Conservation (phyloP, 2,797 vertebrate genomes). For the Enteromius paludinosus region DNA sequence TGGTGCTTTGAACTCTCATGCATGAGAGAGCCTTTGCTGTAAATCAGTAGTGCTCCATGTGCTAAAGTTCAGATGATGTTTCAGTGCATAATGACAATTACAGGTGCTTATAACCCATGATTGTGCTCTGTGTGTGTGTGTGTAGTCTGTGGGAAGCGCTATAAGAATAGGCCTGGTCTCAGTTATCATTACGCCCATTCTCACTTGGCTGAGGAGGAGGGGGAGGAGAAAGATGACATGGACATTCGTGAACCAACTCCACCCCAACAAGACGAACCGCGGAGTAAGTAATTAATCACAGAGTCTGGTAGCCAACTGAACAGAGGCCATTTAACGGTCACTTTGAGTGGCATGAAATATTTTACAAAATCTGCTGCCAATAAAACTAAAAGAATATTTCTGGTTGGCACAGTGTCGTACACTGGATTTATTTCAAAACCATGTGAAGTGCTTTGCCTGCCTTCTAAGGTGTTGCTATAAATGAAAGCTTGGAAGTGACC, state of each 20-base stretch:
- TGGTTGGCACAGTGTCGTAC: not conserved
- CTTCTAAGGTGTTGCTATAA: conserved; percentile 3
- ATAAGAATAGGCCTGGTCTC: conserved; percentile 95
- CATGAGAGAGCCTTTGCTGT: not conserved
- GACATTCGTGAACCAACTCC: conserved; percentile 83
- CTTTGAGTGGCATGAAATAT: not conserved
- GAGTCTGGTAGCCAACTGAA: not conserved
- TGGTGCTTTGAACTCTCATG: not conserved
- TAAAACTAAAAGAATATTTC: conserved; percentile 3
- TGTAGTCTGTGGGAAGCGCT: conserved; percentile 93
- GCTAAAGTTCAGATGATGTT: conserved; percentile 9
- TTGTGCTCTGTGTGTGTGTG: conserved; percentile 60
- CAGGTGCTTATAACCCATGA: not conserved
- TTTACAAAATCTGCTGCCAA: not conserved
- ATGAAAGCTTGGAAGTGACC: not conserved
- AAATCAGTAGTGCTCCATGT: not conserved
- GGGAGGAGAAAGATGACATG: conserved; percentile 89
- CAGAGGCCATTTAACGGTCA: not conserved
- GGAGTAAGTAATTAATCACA: conserved; percentile 77
- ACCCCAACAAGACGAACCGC: conserved; percentile 85
- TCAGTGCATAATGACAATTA: conserved; percentile 2
- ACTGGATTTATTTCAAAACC: conserved; percentile 3
- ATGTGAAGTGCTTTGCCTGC: not conserved
- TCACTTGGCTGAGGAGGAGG: conserved; percentile 95
- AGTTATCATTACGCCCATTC: conserved; percentile 97